phyloP scores from a whole-genome alignment of 2,113 vertebrate genomes.

The Corydoras sp. region DNA sequence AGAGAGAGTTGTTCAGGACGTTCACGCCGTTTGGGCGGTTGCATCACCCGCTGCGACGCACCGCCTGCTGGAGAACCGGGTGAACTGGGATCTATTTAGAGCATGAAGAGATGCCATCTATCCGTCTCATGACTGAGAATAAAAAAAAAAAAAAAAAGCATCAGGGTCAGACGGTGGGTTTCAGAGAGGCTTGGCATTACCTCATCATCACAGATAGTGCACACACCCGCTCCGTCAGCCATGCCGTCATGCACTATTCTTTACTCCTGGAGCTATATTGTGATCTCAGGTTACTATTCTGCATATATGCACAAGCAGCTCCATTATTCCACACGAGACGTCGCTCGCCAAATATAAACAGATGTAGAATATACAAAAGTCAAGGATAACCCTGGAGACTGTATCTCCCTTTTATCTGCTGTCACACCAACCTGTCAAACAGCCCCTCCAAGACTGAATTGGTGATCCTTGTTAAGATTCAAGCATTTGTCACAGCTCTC shows the following conservation, averaged over 20 bases:
- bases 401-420: constrained; percentile 24
- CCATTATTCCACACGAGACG: background rate
- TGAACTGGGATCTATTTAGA: constrained; percentile 38
- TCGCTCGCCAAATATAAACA: constrained; percentile 12
- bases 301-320: too few species aligned
- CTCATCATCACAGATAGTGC: constrained; percentile 28
- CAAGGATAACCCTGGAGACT: constrained; percentile 18
- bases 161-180: constrained; percentile 18
- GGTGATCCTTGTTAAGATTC: constrained; percentile 37
- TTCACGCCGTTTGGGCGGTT: constrained; percentile 30
- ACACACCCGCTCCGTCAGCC: constrained; percentile 23
- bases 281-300: background rate
- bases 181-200: constrained; percentile 26
- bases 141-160: constrained; percentile 40
- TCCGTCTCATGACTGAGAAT: constrained; percentile 39
- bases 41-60: constrained; percentile 34
- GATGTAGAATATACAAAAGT: constrained; percentile 10
- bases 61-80: constrained; percentile 40
- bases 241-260: background rate
- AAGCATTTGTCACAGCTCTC: constrained; percentile 34
- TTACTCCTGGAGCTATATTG: background rate
- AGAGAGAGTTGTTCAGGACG: constrained; percentile 18
- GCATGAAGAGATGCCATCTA: constrained; percentile 23
- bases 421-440: constrained; percentile 30
- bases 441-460: constrained; percentile 21